Base-by-base conservation (phyloP, 2,797 vertebrate genomes). In the Sebastes baramenuke region DNA sequence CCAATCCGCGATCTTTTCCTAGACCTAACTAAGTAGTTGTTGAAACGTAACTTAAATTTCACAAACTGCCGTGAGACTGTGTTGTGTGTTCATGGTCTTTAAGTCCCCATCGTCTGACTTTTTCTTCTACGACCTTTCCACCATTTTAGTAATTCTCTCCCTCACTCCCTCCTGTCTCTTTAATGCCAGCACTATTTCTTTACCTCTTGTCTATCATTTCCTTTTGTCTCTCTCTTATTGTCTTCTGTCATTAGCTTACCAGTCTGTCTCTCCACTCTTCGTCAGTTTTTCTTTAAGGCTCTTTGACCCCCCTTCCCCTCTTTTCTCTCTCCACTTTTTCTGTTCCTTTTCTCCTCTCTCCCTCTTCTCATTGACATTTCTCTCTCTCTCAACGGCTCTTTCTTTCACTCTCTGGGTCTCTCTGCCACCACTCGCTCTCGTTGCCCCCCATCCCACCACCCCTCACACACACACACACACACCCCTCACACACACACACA, bases 191-290 rank as follows among this genome's bases (percentile, higher is more conserved):
- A 29, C 55, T 54, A 24, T 83, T 80, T 80, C 76, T 85, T 80
- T 62, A 55, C 72, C 79, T 88, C 83, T 85, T 87, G 89, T 85
- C 82, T 88, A 80, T 87, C 65, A 83, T 89, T 87, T 89, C 80
- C 78, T 86, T 92, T 89, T 87, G 82, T 85, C 81, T 86, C 30
- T 80, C 67, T 75, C 69, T 54, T 80, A 89, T 90, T 91, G 87
- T 93, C 82, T 86, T 77, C 80, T 71, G 68, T 71, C 78, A 92
- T 90, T 87, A 85, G 68, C 87, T 86, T 56, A 79, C 77, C 80
- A 74, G 87, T 87, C 75, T 58, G 46, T 83, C 80, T 85, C 78
- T 78, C 59, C 68, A 8, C 32, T 79, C 75, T 73, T 70, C 69
- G 65, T 82, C 81, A 67, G 72, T 73, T 82, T 84, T 84, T 80